These are phyloP conservation scores for Heliothis peltigera DNA, from an alignment of 2,888 invertebrate genomes.

Conservation along the genomic window DNA sequence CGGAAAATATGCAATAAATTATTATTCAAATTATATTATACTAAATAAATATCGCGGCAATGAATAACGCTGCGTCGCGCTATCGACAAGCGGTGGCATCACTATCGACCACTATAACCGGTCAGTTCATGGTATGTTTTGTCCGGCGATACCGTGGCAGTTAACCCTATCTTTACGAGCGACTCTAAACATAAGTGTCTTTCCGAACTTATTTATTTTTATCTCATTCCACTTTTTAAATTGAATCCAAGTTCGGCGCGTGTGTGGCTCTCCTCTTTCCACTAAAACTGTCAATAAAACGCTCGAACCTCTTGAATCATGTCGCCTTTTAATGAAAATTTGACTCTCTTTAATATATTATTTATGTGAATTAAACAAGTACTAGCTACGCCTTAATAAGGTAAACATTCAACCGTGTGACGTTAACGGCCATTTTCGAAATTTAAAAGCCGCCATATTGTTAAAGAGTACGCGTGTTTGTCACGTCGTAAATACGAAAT, in stretches of 20 bases:
- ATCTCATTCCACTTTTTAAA: constrained; percentile 89
- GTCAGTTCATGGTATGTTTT: constrained; percentile 89
- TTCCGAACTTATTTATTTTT: constrained; percentile 89
- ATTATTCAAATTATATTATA: constrained; percentile 56
- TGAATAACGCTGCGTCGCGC: constrained; percentile 48
- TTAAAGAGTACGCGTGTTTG: constrained; percentile 75
- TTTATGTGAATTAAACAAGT: constrained; percentile 83
- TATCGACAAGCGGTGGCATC: constrained; percentile 71
- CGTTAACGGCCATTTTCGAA: constrained; percentile 78
- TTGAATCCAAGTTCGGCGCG: constrained; percentile 87
- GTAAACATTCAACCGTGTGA: constrained; percentile 75
- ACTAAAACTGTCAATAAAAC: constrained; percentile 88
- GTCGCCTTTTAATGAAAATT: constrained; percentile 85
- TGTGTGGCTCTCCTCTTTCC: constrained; percentile 84
- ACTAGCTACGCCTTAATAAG: constrained; percentile 79
- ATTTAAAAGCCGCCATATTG: constrained; percentile 78
- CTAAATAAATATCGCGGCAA: constrained; percentile 49
- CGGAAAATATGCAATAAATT: constrained; percentile 54
- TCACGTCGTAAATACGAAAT: constrained; percentile 82
- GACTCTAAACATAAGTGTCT: constrained; percentile 90
- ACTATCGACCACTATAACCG: constrained; percentile 82
- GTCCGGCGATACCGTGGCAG: constrained; percentile 87
- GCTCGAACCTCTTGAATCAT: constrained; percentile 77
- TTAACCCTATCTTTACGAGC: constrained; percentile 90
- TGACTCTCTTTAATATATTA: constrained; percentile 82